phyloP scores from a whole-genome alignment of 2,888 invertebrate species.

The Lydus trimaculatus region DNA sequence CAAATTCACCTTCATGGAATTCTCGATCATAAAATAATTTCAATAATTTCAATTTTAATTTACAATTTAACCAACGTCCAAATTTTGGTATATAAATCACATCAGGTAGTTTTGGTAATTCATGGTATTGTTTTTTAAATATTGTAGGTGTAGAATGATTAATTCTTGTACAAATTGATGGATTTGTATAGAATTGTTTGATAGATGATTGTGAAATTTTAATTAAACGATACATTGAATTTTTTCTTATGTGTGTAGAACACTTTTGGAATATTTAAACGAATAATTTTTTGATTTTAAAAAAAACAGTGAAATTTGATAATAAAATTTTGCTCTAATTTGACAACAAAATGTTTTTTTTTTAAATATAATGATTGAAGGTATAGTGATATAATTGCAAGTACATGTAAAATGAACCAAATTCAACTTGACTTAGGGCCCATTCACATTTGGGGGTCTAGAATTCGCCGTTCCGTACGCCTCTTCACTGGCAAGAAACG shows the following conservation, averaged over 20 bases:
- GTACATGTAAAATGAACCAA: too few relatives aligned
- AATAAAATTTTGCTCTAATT: not conserved
- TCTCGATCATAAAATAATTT: slow-evolving; percentile 57
- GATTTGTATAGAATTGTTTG: not conserved
- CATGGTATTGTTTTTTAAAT: slow-evolving; percentile 22
- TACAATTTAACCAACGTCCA: slow-evolving; percentile 56
- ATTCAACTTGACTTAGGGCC: too few relatives aligned
- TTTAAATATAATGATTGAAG: too few relatives aligned
- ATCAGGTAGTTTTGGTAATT: slow-evolving; percentile 53
- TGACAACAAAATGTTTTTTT: too few relatives aligned
- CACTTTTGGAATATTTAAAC: not conserved
- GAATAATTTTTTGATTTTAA: not conserved
- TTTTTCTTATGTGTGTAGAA: not conserved
- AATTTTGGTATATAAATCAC: slow-evolving; percentile 58
- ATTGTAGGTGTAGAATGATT: not conserved
- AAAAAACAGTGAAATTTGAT: not conserved
- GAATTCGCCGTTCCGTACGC: too few relatives aligned
- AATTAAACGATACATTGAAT: not conserved
- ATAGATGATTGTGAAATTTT: not conserved
- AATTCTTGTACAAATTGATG: not conserved
- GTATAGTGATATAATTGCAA: too few relatives aligned
- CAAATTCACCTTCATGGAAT: slow-evolving; percentile 60
- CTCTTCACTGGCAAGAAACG: too few relatives aligned
- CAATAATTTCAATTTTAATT: slow-evolving; percentile 55
- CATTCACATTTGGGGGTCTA: too few relatives aligned